Base-by-base conservation (phyloP, 2,113 vertebrate species). In the Oreochromis niloticus region DNA sequence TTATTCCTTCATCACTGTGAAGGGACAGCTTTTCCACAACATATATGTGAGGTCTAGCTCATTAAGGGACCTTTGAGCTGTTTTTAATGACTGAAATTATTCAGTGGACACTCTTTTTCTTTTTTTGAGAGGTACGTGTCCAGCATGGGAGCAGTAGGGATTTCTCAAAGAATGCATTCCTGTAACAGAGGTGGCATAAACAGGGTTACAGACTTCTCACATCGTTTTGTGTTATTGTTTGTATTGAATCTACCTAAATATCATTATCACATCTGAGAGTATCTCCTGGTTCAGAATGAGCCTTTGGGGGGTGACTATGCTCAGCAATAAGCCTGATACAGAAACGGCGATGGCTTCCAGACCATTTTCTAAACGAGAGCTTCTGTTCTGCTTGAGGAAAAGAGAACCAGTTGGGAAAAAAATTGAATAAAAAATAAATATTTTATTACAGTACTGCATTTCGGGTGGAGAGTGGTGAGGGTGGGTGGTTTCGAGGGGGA, bases 281-380 rank as follows among this genome's bases (percentile, higher is more conserved):
- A 2, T 78, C 16, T 78, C 30, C 27, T 50, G 71, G 68, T 48
- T 73, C 41, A 48, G 41, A 30, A 73, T 30, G 68, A 48, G 22
- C 41, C 68, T 73, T 75, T 50, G 24, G 24, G 71, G 16, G 68
- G 9, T 19, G 71, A 50, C 16, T 32, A 5, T 75, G 41, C 3
- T 11, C 41, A 17, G 43, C 71, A 32, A 27, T 32, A 11, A 50
- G 16, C 43, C 71, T 50, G 46, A 50, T 19, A 32, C 43, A 32
- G 16, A 32, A 50, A 32, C 1, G 3, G 5, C 3, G 0, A 10
- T n/a, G 71, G 32, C 9, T 78, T 19, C 19, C 9, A 50, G 24
- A 19, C 24, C 27, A 78, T 78, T n/a, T 50, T 19, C 32, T 19
- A 78, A 78, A n/a, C 2, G 2, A 75, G 9, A 75, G 4, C 43